Evolutionary conservation across 2,888 invertebrate species (phyloP).

Genomic region (Cephus rjabovi): DNA sequence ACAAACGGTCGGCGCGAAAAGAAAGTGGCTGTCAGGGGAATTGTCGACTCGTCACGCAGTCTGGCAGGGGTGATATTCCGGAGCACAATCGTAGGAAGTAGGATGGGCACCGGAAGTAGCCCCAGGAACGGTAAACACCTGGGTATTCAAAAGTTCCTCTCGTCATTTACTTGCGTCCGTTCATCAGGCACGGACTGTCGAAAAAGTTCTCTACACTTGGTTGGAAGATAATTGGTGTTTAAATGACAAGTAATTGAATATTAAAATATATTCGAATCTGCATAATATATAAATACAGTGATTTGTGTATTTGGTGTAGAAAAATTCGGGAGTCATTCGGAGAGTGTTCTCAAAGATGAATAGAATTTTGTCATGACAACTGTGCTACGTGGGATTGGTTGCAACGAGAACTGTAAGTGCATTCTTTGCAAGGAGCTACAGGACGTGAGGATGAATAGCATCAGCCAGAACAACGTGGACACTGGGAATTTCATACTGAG

Average conservation of each 20-base stretch:
- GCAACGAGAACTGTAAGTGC: constrained; percentile 76
- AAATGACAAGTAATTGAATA: neutral
- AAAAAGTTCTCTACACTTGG: neutral
- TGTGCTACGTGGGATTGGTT: neutral
- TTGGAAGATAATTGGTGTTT: neutral
- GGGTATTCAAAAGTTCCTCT: neutral
- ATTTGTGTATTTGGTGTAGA: neutral
- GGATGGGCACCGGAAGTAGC: constrained; percentile 57
- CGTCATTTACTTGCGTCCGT: neutral
- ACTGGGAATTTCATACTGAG: constrained; percentile 65
- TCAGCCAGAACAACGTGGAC: constrained; percentile 64
- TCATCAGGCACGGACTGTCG: neutral
- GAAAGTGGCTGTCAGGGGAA: neutral
- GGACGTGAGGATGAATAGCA: constrained; percentile 68
- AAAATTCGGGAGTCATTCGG: neutral
- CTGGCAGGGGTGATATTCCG: constrained; percentile 48
- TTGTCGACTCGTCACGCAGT: constrained; percentile 44
- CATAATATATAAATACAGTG: neutral
- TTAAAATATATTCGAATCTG: neutral
- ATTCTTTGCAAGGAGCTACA: constrained; percentile 80
- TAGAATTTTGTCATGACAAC: neutral
- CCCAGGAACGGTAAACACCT: constrained; percentile 19
- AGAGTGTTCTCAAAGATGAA: neutral
- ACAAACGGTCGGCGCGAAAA: neutral
- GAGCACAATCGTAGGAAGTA: constrained; percentile 51